These are phyloP conservation scores for Artibeus lituratus DNA, from an alignment of 2,797 vertebrate genomes.

Conservation along the genomic window DNA sequence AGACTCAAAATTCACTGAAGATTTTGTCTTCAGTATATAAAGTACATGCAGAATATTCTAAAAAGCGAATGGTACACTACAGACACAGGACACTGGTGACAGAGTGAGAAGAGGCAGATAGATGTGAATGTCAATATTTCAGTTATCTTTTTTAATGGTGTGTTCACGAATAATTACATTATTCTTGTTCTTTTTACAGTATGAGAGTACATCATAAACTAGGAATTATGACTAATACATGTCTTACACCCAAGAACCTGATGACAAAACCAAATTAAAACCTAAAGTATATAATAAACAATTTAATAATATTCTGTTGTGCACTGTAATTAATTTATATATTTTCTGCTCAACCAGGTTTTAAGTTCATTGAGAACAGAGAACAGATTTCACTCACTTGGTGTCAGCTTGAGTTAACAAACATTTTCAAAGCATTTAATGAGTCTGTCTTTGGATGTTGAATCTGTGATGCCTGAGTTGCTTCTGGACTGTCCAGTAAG, in stretches of 20 bases:
- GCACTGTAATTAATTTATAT: not conserved
- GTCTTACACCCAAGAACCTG: not conserved
- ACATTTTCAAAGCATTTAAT: constrained; percentile 17
- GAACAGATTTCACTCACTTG: constrained; percentile 9
- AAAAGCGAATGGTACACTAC: not conserved
- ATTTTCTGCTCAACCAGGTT: not conserved
- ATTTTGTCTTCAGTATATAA: not conserved
- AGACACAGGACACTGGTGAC: not conserved
- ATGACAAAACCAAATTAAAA: constrained; percentile 37
- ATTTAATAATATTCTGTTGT: not conserved
- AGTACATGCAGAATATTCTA: not conserved
- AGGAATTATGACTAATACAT: not conserved
- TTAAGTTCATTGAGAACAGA: not conserved
- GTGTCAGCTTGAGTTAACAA: not conserved
- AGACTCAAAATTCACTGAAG: not conserved
- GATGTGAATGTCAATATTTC: not conserved
- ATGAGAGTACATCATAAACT: not conserved
- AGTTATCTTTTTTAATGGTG: not conserved
- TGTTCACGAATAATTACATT: not conserved
- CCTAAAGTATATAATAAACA: not conserved
- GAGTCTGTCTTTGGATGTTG: not conserved
- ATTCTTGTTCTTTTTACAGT: not conserved
- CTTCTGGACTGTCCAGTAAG: not conserved
- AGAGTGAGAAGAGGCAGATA: not conserved
- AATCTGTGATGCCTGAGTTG: not conserved